Percentiles rank a stretch among this genome's conserved stretches.
Conservation (phyloP, 2,113 vertebrate genomes). For the Gymnocephalus cernua region DNA sequence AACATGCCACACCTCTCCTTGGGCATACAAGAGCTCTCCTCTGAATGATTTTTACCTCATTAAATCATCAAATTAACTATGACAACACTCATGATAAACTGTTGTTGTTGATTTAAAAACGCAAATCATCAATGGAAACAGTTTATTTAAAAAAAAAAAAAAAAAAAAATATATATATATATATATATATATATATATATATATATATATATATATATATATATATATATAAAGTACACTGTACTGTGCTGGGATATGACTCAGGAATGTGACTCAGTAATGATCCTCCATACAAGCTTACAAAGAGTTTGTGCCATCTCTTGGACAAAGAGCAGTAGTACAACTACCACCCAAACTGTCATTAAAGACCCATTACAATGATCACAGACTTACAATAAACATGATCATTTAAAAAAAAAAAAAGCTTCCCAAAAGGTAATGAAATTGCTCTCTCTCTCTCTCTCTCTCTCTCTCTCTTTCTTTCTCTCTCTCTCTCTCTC, state of each 20-base stretch:
- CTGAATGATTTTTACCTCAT: background rate
- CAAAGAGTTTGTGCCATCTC: slow-evolving; percentile 41
- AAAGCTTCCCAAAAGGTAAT: background rate
- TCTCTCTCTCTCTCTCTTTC: too few species aligned
- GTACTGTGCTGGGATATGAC: background rate
- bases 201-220: too few species aligned
- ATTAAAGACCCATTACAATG: background rate
- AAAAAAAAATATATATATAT: too few species aligned
- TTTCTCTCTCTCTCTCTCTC: background rate
- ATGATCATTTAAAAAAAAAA: background rate
- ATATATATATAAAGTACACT: too few species aligned
- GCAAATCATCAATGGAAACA: background rate
- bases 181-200: too few species aligned
- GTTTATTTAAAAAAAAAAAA: background rate
- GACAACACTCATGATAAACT: background rate
- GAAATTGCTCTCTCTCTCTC: background rate
- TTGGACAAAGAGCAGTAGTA: slow-evolving; percentile 30
- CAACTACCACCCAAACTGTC: background rate
- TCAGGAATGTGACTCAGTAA: background rate
- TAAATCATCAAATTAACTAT: background rate
- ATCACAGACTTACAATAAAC: background rate
- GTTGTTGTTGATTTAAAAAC: background rate
- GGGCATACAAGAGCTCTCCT: background rate
- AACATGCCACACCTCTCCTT: background rate
- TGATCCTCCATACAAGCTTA: background rate